A percentile compares a stretch with the other conserved stretches of the same genome.
These are phyloP conservation scores for Vidua chalybeata DNA, from an alignment of 2,113 vertebrate species.

Conservation along the genomic window DNA sequence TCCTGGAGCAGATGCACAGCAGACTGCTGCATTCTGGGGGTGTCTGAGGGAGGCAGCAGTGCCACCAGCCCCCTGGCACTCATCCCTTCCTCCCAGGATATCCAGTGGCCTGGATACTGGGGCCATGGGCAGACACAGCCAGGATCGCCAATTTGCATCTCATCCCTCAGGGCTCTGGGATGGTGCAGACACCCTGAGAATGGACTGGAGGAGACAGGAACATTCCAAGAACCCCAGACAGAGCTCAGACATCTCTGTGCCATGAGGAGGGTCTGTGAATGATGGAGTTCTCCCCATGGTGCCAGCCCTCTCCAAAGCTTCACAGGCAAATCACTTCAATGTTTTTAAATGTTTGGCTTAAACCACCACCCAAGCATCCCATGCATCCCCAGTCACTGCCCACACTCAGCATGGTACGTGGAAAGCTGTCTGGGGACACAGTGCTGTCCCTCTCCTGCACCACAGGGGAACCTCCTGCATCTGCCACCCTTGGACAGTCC, in stretches of 20 bases:
- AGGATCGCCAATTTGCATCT: background rate
- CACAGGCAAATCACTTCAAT: background rate
- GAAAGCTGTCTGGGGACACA: background rate
- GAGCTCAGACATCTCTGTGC: background rate
- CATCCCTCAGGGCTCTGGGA: background rate
- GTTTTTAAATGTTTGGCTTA: background rate
- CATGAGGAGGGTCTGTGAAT: background rate
- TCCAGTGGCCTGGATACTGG: background rate
- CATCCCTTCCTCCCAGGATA: background rate
- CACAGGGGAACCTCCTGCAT: background rate
- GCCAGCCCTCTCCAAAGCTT: background rate
- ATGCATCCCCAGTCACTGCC: background rate
- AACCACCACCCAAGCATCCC: background rate
- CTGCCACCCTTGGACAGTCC: background rate
- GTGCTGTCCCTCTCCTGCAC: background rate
- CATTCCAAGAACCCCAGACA: background rate
- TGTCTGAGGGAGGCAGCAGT: fast-evolving
- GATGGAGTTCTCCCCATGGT: background rate
- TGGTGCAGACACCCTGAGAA: background rate
- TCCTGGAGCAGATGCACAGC: background rate
- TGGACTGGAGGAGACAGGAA: background rate
- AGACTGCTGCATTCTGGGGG: background rate
- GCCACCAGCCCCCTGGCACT: background rate
- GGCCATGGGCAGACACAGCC: background rate
- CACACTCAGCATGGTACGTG: background rate